Conservation (phyloP, 2,888 invertebrate genomes). For the Phyllotreta striolata region DNA sequence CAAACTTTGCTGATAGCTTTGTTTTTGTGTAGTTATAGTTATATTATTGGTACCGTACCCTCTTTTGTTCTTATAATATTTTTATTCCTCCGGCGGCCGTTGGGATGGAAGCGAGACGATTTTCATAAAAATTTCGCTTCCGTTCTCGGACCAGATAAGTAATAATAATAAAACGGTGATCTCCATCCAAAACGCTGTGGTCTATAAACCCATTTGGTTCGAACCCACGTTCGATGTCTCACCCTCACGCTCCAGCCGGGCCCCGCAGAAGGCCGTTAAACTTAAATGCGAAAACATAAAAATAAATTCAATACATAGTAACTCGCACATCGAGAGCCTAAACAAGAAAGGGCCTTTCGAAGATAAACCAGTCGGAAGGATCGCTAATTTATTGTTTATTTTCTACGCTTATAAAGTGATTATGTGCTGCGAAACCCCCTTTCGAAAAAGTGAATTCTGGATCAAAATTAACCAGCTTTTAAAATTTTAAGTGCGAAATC, state of each 20-base stretch:
- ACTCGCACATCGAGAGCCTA: slow-evolving; percentile 7
- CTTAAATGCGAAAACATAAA: slow-evolving; percentile 16
- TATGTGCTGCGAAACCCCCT: too few relatives aligned
- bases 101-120: too few relatives aligned
- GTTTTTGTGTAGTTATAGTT: too few relatives aligned
- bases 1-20: too few relatives aligned
- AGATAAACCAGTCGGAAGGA: slow-evolving; percentile 9
- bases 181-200: slow-evolving; percentile 10
- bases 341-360: slow-evolving; percentile 9
- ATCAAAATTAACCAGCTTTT: too few relatives aligned
- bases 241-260: slow-evolving; percentile 3
- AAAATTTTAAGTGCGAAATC: too few relatives aligned
- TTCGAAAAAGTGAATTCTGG: too few relatives aligned
- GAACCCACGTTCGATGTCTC: slow-evolving; percentile 11
- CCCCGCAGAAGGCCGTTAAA: slow-evolving; percentile 3
- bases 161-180: slow-evolving; percentile 1
- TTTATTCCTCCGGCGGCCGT: not conserved
- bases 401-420: too few relatives aligned
- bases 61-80: slow-evolving; percentile 1
- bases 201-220: slow-evolving; percentile 14
- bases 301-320: slow-evolving; percentile 18
- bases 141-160: too few relatives aligned
- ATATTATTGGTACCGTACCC: not conserved
- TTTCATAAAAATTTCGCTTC: too few relatives aligned
- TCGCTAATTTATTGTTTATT: slow-evolving; percentile 2